A percentile compares a stretch with the other conserved stretches of the same genome.
Conservation (phyloP, 2,888 invertebrate species). For the Monopis laevigella region DNA sequence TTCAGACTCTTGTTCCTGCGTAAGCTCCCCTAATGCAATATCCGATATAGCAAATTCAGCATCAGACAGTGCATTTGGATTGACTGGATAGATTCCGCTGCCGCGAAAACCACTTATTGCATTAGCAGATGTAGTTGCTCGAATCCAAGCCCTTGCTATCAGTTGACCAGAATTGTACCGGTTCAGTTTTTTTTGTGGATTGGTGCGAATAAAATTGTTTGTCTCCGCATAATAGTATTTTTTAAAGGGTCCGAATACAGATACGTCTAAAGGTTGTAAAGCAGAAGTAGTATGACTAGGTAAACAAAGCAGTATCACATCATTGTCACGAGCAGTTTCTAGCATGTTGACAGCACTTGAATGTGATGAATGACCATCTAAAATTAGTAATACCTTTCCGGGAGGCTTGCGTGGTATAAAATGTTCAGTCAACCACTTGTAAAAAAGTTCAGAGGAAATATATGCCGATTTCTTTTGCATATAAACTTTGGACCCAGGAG, state of each 20-base stretch:
- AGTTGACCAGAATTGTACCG: constrained; percentile 14
- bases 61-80: constrained; percentile 19
- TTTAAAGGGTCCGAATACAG: constrained; percentile 14
- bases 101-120: constrained; percentile 21
- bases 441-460: constrained; percentile 20
- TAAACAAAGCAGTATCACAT: constrained; percentile 22
- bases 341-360: constrained; percentile 21
- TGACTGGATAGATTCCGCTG: constrained; percentile 21
- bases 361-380: constrained; percentile 27
- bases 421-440: no score
- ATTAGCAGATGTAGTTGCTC: constrained; percentile 19
- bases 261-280: constrained; percentile 21
- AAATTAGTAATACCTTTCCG: constrained; percentile 22
- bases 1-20: constrained; percentile 18
- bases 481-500: constrained; percentile 19
- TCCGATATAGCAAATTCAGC: constrained; percentile 21
- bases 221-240: neutral
- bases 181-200: constrained; percentile 14
- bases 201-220: constrained; percentile 11
- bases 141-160: constrained; percentile 18
- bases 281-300: constrained; percentile 22
- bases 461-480: constrained; percentile 23
- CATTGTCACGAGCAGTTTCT: constrained; percentile 22
- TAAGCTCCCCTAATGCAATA: constrained; percentile 18
- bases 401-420: no score